A percentile compares a stretch with the other conserved stretches of the same genome.
phyloP scores from a whole-genome alignment of 2,113 vertebrate genomes.

The Solea solea region DNA sequence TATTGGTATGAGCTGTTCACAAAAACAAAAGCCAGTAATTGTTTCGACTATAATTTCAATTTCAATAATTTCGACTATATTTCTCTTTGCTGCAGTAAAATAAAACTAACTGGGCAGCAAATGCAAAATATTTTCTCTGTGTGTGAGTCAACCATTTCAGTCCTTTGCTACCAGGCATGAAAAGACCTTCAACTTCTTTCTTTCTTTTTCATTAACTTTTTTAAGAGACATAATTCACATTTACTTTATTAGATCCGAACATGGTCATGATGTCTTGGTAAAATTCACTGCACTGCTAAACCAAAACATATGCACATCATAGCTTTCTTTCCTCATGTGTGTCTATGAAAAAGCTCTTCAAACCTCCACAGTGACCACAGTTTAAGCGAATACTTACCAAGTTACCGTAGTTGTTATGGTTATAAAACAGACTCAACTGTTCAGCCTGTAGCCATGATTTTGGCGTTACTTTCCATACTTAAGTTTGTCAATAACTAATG shows the following conservation, averaged over 20 bases:
- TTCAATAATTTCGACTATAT: no score
- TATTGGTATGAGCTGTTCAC: not conserved
- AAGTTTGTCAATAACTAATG: no score
- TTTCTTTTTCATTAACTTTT: not conserved
- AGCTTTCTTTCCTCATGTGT: not conserved
- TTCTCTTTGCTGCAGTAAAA: not conserved
- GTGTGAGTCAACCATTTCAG: constrained; percentile 7
- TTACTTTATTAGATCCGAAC: not conserved
- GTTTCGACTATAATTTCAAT: no score
- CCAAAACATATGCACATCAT: not conserved
- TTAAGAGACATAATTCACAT: not conserved
- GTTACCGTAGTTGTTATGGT: not conserved
- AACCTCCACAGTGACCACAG: not conserved
- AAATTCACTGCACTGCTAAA: not conserved
- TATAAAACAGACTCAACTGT: not conserved
- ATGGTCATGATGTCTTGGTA: not conserved
- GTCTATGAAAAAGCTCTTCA: not conserved
- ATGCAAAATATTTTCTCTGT: not conserved
- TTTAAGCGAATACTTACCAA: not conserved
- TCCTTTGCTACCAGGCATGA: not conserved
- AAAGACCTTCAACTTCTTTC: not conserved
- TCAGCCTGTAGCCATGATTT: not conserved
- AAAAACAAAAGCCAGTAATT: not conserved
- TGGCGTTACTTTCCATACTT: not conserved
- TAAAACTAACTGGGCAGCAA: not conserved